A percentile compares a stretch with the other conserved stretches of the same genome.
These are phyloP conservation scores for Pachypsylla venusta DNA, from an alignment of 1,140 invertebrate species.

Conservation along the genomic window DNA sequence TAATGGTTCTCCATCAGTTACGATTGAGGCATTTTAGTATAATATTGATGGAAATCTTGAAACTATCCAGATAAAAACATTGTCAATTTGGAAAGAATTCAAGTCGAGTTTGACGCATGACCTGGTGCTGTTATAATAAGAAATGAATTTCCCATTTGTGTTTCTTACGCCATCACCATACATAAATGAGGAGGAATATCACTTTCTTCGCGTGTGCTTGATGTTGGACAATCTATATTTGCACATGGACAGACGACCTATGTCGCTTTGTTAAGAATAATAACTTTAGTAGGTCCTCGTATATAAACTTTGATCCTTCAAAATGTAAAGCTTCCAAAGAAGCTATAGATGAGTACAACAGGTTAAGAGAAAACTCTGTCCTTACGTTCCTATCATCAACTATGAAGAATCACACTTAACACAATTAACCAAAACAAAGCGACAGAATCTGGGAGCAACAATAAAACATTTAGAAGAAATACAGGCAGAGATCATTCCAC, in stretches of 20 bases:
- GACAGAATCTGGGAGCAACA: too few species aligned
- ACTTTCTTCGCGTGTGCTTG: constrained; percentile 25
- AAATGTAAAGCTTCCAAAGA: too few species aligned
- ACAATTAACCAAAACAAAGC: too few species aligned
- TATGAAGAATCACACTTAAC: too few species aligned
- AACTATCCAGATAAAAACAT: too few species aligned
- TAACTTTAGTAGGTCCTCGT: constrained; percentile 22
- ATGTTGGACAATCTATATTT: too few species aligned
- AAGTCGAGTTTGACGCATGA: constrained; percentile 27
- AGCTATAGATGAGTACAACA: too few species aligned
- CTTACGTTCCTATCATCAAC: too few species aligned
- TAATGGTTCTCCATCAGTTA: constrained; percentile 26
- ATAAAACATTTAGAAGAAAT: too few species aligned
- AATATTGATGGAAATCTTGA: too few species aligned
- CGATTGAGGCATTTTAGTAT: constrained; percentile 25
- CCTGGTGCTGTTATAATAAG: constrained; percentile 25
- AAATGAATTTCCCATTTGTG: constrained; percentile 29
- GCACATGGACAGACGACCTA: too few species aligned
- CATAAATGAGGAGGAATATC: constrained; percentile 31
- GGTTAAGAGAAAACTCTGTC: too few species aligned
- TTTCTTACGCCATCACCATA: constrained; percentile 30
- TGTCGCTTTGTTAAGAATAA: constrained; percentile 29
- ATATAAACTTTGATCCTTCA: constrained; percentile 6
- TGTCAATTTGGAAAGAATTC: constrained; percentile 20
- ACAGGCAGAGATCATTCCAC: constrained; percentile 18